Evolutionary conservation across 2,113 vertebrate species (phyloP), one percentile per base, ranked within the genome.

Genomic region (Lepus europaeus): DNA sequence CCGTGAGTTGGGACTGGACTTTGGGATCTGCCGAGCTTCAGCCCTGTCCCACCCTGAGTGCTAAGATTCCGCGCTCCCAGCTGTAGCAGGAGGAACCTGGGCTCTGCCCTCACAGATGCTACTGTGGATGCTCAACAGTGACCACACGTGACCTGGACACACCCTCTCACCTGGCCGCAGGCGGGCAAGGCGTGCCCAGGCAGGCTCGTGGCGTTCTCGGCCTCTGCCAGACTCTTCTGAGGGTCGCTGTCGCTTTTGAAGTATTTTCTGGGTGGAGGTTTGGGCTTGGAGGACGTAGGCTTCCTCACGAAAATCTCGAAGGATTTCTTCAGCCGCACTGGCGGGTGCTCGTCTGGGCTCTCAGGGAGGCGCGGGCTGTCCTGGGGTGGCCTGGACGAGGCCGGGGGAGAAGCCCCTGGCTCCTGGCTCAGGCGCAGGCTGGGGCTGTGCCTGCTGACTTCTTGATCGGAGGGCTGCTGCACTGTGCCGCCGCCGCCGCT

Each of bases 181-280:
- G 73, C 91, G 96, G 98, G 94, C 84, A 97, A 66, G 83, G 83
- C 3, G 91, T 59, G 89, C 94, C 84, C 69, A 82, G 89, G 20
- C 76, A 95, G 53, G 19, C 63, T 64, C 87, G 91, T 0, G 78
- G 85, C 4, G 59, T 81, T 12, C 97, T 97, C 20, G 96, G 96
- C 97, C 89, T 95, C 92, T 96, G 98, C 72, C 96, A 97, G 39
- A 59, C 96, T 97, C 79, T 90, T 73, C 95, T 97, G 97, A 16
- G 91, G 85, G 94, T 95, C 94, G 4, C 91, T 89, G 92, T 99
- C 99, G 89, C 98, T 98, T 96, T 99, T 98, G 96, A 98, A 99
- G 96, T 98, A 98, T 87, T 98, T 98, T 64, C 98, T 97, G 10
- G 98, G 98, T 10, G 98, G 98, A 49, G 98, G 98, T 83, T 98